These are phyloP conservation scores for Bombus waltoni DNA, from an alignment of 1,140 invertebrate species.

Conservation along the genomic window DNA sequence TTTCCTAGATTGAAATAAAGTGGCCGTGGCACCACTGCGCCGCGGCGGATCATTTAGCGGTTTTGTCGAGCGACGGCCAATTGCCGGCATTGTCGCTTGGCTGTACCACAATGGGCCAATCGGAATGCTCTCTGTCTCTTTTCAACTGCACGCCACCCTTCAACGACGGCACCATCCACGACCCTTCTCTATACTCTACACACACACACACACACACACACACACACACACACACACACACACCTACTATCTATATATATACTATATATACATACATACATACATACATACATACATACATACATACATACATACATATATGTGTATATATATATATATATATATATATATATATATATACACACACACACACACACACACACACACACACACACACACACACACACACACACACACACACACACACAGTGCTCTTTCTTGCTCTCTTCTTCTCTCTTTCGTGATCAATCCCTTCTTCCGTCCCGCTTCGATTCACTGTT, in stretches of 20 bases:
- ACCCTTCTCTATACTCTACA: slow-evolving; percentile 57
- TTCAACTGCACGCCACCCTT: slow-evolving; percentile 64
- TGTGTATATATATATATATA: not conserved
- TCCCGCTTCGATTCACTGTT: not conserved
- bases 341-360: too few species aligned
- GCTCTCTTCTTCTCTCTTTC: slow-evolving; percentile 42
- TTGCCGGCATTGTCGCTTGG: slow-evolving; percentile 83
- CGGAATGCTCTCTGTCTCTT: slow-evolving; percentile 80
- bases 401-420: not conserved
- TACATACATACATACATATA: not conserved
- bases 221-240: not conserved
- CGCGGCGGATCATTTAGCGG: slow-evolving; percentile 82
- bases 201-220: slow-evolving; percentile 4
- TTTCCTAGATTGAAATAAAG: slow-evolving; percentile 83
- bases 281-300: not conserved
- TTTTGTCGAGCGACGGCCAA: slow-evolving; percentile 84
- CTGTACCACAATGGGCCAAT: slow-evolving; percentile 83
- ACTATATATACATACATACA: too few species aligned
- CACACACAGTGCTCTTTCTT: slow-evolving; percentile 25
- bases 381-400: not conserved
- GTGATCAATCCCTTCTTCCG: slow-evolving; percentile 8
- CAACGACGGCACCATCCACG: slow-evolving; percentile 41
- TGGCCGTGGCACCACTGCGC: slow-evolving; percentile 81
- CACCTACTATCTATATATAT: not conserved
- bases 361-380: not conserved